A percentile compares a stretch with the other conserved stretches of the same genome.
These are phyloP conservation scores for Pagetopsis macropterus DNA, from an alignment of 2,797 vertebrate genomes.

Conservation along the genomic window DNA sequence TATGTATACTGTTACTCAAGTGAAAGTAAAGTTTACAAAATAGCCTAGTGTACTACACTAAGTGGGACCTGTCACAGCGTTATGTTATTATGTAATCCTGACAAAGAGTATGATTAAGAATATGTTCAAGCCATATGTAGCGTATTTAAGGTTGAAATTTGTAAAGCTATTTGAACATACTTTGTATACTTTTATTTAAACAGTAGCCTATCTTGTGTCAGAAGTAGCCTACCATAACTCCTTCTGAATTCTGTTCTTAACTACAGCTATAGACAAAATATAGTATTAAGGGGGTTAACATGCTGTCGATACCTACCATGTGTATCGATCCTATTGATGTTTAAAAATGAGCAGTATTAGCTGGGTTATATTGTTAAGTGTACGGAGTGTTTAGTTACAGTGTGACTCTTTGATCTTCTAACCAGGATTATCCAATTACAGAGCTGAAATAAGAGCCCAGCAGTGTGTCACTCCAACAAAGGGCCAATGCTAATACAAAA, in stretches of 20 bases:
- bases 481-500: neutral
- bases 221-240: no score
- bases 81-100: no score
- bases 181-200: no score
- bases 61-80: no score
- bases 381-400: neutral
- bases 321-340: neutral
- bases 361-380: slow-evolving; percentile 1
- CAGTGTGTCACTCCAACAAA: slow-evolving; percentile 2
- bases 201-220: no score
- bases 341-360: neutral
- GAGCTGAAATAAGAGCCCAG: slow-evolving; percentile 7
- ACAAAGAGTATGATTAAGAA: no score
- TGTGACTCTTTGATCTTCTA: neutral
- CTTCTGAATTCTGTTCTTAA: neutral
- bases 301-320: neutral
- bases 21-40: no score
- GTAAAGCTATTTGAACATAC: no score
- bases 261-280: neutral
- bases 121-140: no score
- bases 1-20: no score
- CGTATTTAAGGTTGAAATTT: no score
- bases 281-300: neutral
- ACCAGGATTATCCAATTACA: slow-evolving; percentile 1
- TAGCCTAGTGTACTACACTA: no score